These are phyloP conservation scores for Meloidogyne chitwoodi DNA, from an alignment of 1,140 invertebrate genomes.

Conservation along the genomic window DNA sequence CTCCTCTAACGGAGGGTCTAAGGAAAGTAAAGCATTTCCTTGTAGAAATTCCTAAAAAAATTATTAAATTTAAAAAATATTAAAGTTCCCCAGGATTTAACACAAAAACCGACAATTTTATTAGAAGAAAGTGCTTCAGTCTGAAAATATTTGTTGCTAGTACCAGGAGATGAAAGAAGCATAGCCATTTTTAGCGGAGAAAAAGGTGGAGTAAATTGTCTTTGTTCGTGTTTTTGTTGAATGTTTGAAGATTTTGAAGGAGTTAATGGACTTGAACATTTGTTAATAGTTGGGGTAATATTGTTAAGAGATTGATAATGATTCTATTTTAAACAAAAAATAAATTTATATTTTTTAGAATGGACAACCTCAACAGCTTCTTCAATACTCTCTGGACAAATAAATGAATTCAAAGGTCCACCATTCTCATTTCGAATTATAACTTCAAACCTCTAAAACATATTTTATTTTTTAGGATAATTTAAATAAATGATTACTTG, in stretches of 20 bases:
- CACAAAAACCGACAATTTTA: background rate
- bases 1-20: background rate
- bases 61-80: too few species aligned
- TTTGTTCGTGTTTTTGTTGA: background rate
- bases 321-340: background rate
- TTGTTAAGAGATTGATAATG: background rate
- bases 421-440: slow-evolving; percentile 34
- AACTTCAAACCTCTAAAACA: slow-evolving; percentile 31
- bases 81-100: background rate
- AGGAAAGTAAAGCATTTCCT: background rate
- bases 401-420: slow-evolving; percentile 21
- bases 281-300: too few species aligned
- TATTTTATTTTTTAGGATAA: background rate
- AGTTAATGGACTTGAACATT: background rate
- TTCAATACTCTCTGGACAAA: slow-evolving; percentile 19
- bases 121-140: background rate
- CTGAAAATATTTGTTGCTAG: background rate
- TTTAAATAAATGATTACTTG: slow-evolving; percentile 17
- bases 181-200: background rate
- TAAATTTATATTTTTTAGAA: too few species aligned
- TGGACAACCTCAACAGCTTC: background rate
- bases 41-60: background rate
- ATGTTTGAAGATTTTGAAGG: background rate
- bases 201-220: background rate
- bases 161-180: background rate